Evolutionary conservation across 2,888 invertebrate genomes (phyloP), one percentile per base, ranked within the genome.

Genomic region (Halictus quadricinctus): DNA sequence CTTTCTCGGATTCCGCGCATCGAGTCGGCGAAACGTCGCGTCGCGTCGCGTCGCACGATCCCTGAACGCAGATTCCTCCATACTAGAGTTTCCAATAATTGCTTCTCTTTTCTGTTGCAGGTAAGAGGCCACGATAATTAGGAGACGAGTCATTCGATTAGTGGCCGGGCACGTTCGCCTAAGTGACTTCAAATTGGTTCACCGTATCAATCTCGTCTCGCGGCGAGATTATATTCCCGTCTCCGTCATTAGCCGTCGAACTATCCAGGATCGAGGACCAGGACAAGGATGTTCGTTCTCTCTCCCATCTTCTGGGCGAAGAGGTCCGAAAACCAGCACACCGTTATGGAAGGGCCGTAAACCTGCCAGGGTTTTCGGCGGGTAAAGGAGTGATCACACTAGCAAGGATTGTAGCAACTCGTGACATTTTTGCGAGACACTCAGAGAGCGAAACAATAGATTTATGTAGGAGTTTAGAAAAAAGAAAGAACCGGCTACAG

Each of bases 91-190:
- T 21, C 54, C 54, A 46, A 41, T 83, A 60, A 78, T 84, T 80
- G 36, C 15, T 29, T 48, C 25, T 21, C 50, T 36, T 70, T 72
- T 72, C 43, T 79, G 79, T 87, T 87, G 46, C 81, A 87, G 87
- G 87, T 87, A 87, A 87, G 87, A 25, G 7, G 72, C 74, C 25
- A 41, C n/a, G 72, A 70, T 72, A 66, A 72, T 60, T 60, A 46
- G 50, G 41, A 36, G 18, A 50, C 60, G 13, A 25, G 64, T 72
- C 21, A 76, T 50, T 73, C 58, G n/a, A 15, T 58, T 4, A 15
- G 15, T 10, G 8, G 78, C n/a, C n/a, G 48, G 12, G 13, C 69
- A 43, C 29, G 76, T 46, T 43, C 29, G 18, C 21, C 74, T 60
- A 70, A 83, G 84, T 84, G 15, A 83, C 25, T 75, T 21, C n/a